Evolutionary conservation across 2,113 vertebrate species (phyloP), one percentile per base, ranked within the genome.

Genomic region (Pterophyllum scalare): DNA sequence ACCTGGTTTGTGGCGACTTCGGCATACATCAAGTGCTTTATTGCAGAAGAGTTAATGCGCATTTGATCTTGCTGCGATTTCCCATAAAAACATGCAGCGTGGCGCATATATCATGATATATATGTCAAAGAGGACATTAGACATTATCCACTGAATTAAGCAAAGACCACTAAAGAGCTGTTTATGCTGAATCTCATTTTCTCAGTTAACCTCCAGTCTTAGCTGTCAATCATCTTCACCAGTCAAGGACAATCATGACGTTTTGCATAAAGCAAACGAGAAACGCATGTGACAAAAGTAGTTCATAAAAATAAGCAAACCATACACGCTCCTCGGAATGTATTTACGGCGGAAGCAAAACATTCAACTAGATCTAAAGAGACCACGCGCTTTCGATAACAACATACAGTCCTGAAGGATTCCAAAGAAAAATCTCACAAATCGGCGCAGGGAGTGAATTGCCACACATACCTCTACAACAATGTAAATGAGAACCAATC

Each of bases 11-110:
- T 14, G 56, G 58, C 60, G 9, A 87, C 80, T 35, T 28, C 22
- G 82, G 91, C 89, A 90, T 93, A 93, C 90, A 93, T 94, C 93
- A 92, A 91, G 81, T 84, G 86, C 87, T 95, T 95, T 93, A 93
- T 92, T 86, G 87, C 77, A 1, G 82, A 28, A 60, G 78, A 89
- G 91, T 87, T 95, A 94, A 94, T 93, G 86, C 56, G 49, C 89
- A 61, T 93, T 95, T 94, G 89, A 94, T 94, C 93, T 93, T 3
- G 82, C 89, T 49, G 92, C 7, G 90, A 92, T 93, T 93, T 76
- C 87, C 89, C 84, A 87, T 91, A 88, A 94, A 89, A 92, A 88
- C 80, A 80, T 26, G 59, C 86, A 89, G 88, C 65, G 43, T 70
- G 86, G 84, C 77, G 57, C 90, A 75, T 85, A 88, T 54, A 91